Percentiles rank a stretch among this genome's conserved stretches.
These are phyloP conservation scores for Lepus oiostolus DNA, from an alignment of 2,797 vertebrate species.

Conservation along the genomic window DNA sequence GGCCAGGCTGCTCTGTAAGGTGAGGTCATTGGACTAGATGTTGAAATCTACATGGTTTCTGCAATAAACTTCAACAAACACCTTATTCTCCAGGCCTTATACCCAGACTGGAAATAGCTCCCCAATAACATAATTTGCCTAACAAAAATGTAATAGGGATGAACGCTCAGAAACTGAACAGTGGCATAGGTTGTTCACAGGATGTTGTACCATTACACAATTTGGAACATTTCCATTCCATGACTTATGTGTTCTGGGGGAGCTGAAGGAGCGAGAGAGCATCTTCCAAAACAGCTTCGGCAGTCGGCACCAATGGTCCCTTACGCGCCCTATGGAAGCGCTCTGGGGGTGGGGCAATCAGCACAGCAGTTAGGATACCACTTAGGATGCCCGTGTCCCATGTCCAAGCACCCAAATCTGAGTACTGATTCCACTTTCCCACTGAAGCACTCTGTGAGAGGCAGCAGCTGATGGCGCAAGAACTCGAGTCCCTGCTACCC, in stretches of 20 bases:
- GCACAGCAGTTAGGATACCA: too few relatives aligned
- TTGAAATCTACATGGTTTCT: not conserved
- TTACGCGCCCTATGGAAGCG: not conserved
- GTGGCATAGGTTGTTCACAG: conserved; percentile 44
- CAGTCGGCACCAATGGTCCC: too few relatives aligned
- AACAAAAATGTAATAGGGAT: conserved; percentile 67
- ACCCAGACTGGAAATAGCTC: conserved; percentile 22
- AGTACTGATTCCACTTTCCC: too few relatives aligned
- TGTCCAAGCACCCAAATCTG: too few relatives aligned
- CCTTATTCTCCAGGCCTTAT: conserved; percentile 7
- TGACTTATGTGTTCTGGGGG: not conserved
- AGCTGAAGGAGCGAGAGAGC: not conserved
- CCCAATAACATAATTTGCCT: conserved; percentile 68
- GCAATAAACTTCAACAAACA: conserved; percentile 66
- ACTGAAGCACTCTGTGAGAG: too few relatives aligned
- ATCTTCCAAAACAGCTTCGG: not conserved
- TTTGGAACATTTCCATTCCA: not conserved
- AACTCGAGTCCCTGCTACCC: too few relatives aligned
- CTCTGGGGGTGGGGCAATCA: too few relatives aligned
- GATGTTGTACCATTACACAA: not conserved
- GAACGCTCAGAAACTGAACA: conserved; percentile 70
- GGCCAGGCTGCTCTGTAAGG: not conserved
- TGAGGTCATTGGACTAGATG: not conserved
- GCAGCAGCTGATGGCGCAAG: too few relatives aligned
- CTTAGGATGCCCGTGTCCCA: too few relatives aligned